Evolutionary conservation across 2,113 vertebrate genomes (phyloP).

Genomic region (Hyaena hyaena): DNA sequence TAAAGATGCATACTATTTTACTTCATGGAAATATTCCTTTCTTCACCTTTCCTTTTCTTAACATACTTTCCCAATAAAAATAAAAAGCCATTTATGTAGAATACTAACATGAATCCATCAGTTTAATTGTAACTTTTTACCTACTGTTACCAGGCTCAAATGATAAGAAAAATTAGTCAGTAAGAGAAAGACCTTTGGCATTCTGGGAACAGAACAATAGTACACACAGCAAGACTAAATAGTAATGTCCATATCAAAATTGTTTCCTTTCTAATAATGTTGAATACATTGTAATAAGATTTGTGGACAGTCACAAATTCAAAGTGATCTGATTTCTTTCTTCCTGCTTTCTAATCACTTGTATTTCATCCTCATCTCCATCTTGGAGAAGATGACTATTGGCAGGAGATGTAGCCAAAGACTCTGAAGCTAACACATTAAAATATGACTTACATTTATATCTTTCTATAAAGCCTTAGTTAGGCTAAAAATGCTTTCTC

Average conservation of each 20-base stretch:
- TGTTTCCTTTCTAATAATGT: background rate
- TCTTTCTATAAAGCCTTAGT: background rate
- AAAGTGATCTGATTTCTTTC: background rate
- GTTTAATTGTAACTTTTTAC: constrained; percentile 32
- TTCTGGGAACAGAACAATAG: background rate
- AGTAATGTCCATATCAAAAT: background rate
- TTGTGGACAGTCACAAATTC: background rate
- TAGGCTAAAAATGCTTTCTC: constrained; percentile 2
- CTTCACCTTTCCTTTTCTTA: background rate
- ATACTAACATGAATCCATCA: background rate
- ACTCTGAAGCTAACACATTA: background rate
- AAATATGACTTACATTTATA: constrained; percentile 5
- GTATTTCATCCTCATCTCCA: background rate
- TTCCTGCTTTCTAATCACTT: constrained; percentile 6
- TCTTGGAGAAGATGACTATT: background rate
- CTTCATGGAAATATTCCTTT: background rate
- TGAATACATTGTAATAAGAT: background rate
- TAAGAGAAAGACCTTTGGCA: background rate
- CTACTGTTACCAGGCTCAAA: background rate
- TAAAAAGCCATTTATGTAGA: background rate
- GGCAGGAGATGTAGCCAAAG: background rate
- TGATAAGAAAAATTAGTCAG: background rate
- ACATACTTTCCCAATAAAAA: constrained; percentile 17
- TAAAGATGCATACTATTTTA: background rate
- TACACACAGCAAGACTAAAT: background rate